phyloP scores from a whole-genome alignment of 2,113 vertebrate genomes.

The Odontesthes bonariensis region DNA sequence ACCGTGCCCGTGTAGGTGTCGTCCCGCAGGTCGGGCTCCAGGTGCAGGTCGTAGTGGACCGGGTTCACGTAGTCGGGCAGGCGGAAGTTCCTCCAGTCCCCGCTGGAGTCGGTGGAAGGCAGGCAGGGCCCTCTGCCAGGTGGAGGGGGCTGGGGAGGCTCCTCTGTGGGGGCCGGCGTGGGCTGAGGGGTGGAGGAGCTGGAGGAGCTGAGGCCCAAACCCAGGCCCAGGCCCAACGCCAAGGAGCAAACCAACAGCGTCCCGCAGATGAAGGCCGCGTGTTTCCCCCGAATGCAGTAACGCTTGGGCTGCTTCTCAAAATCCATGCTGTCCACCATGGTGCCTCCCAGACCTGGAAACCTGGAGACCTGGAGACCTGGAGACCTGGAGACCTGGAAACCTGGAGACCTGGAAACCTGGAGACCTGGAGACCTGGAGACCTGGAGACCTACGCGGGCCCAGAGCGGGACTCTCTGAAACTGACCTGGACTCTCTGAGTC shows the following conservation, averaged over 20 bases:
- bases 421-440: no score
- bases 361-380: no score
- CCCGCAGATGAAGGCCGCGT: constrained; percentile 86
- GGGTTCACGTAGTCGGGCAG: constrained; percentile 87
- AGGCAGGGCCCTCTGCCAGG: constrained; percentile 78
- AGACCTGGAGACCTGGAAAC: no score
- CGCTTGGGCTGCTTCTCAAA: constrained; percentile 80
- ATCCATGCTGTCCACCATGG: constrained; percentile 84
- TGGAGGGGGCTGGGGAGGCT: constrained; percentile 27
- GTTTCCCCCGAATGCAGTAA: constrained; percentile 88
- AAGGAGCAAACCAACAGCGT: constrained; percentile 83
- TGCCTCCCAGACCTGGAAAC: not conserved
- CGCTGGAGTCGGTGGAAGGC: constrained; percentile 76
- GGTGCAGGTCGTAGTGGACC: constrained; percentile 89
- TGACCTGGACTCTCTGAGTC: constrained; percentile 32
- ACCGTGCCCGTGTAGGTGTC: constrained; percentile 90
- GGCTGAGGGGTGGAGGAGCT: constrained; percentile 32
- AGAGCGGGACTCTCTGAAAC: not conserved
- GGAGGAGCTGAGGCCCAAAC: constrained; percentile 84
- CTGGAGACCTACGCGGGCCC: not conserved
- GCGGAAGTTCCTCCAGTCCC: constrained; percentile 89
- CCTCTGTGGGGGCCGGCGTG: constrained; percentile 20
- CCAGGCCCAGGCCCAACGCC: constrained; percentile 89
- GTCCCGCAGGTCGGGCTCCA: constrained; percentile 85
- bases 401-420: no score